phyloP scores from a whole-genome alignment of 92 coral and sea anemone genomes.

The Hydrozoanthus gracilis region DNA sequence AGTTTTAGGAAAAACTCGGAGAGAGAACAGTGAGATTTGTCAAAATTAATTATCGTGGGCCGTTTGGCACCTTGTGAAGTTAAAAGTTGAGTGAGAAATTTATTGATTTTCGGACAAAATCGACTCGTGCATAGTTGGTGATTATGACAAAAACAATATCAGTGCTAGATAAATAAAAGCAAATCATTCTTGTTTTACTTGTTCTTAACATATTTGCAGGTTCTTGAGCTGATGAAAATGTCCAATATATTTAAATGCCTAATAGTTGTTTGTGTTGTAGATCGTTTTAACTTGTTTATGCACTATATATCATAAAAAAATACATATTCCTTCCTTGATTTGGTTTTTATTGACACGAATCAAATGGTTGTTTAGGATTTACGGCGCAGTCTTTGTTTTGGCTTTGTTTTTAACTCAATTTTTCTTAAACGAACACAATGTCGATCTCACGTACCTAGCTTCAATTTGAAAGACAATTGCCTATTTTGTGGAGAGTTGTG shows the following conservation, averaged over 20 bases:
- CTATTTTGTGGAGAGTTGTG: slow-evolving; percentile 73
- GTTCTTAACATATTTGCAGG: slow-evolving; percentile 37
- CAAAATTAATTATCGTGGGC: too few relatives aligned
- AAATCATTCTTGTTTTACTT: slow-evolving; percentile 18
- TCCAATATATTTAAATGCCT: slow-evolving; percentile 23
- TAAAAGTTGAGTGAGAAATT: too few relatives aligned
- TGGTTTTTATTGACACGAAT: slow-evolving; percentile 17
- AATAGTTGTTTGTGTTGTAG: slow-evolving; percentile 32
- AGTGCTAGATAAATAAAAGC: slow-evolving; percentile 19
- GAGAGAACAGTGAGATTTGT: too few relatives aligned
- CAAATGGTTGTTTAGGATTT: slow-evolving; percentile 15
- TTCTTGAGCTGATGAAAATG: slow-evolving; percentile 13
- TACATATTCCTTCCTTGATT: slow-evolving; percentile 9
- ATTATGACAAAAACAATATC: slow-evolving; percentile 27
- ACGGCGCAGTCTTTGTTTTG: slow-evolving; percentile 21
- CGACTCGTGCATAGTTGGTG: slow-evolving; percentile 29
- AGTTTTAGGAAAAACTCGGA: too few relatives aligned
- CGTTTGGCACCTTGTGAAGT: too few relatives aligned
- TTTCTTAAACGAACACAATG: slow-evolving; percentile 28
- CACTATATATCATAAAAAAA: slow-evolving; percentile 25
- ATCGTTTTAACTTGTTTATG: slow-evolving; percentile 32
- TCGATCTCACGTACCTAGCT: slow-evolving; percentile 59
- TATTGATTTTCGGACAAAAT: too few relatives aligned
- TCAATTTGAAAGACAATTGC: slow-evolving; percentile 64
- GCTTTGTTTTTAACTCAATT: slow-evolving; percentile 23